Evolutionary conservation across 2,797 vertebrate species (phyloP).

Genomic region (Coluber constrictor): DNA sequence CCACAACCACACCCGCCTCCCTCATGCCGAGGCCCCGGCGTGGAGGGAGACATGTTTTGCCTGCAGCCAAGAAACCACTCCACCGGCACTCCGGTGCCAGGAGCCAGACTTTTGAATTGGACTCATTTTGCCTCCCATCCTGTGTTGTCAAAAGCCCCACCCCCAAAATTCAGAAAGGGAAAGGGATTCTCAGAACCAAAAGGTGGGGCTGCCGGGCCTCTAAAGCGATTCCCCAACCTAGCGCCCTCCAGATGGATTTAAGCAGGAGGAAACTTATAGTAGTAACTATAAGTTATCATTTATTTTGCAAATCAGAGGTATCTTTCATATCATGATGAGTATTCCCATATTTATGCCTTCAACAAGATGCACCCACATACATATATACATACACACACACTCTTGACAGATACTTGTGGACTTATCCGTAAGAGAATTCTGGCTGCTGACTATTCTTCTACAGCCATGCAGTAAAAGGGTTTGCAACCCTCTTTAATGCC

Average conservation of each 20-base stretch:
- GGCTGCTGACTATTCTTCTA: constrained; percentile 5
- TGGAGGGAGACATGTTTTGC: neutral
- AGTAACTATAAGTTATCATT: constrained; percentile 65
- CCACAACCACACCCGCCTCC: neutral
- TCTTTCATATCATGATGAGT: constrained; percentile 60
- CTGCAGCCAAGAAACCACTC: neutral
- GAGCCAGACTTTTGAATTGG: constrained; percentile 30
- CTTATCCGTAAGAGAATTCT: constrained; percentile 33
- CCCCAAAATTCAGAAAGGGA: neutral
- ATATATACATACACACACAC: neutral
- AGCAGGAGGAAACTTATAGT: neutral
- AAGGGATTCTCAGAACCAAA: neutral
- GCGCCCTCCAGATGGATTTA: neutral
- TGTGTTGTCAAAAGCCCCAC: neutral
- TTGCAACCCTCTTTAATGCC: constrained; percentile 27
- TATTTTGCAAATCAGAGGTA: constrained; percentile 69
- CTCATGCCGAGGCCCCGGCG: neutral
- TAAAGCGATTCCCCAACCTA: neutral
- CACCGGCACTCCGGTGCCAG: neutral
- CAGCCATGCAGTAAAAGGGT: constrained; percentile 10
- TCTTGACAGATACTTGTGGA: constrained; percentile 10
- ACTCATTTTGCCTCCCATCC: neutral
- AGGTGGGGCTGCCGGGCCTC: neutral
- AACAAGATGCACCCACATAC: neutral
- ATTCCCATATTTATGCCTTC: neutral